Evolutionary conservation across 2,888 invertebrate species (phyloP), one percentile per base, ranked within the genome.

Genomic region (Cremastobaeus sp.): DNA sequence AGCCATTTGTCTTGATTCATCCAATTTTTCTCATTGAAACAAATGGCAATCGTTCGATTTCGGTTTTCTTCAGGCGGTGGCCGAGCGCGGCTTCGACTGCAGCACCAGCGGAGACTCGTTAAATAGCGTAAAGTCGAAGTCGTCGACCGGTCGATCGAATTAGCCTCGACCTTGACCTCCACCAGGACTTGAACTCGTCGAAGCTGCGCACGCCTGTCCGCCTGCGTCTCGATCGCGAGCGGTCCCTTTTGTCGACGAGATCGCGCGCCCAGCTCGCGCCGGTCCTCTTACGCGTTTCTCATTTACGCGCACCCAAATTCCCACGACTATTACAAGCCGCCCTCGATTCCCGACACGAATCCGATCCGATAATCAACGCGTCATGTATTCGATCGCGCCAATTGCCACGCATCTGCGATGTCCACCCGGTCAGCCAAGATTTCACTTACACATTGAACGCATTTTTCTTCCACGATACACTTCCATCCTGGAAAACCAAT

Each of bases 111-210:
- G 59, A 20, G 12, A 52, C 65, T 73, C 72, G 65, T 72, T 73
- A 66, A 73, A 76, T 68, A 64, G 73, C 60, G 68, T 65, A 74
- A 74, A 75, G 75, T 76, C 76, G 74, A 78, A 74, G 78, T 78
- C 78, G 76, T 75, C 78, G 78, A 78, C 78, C 78, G 78, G 75
- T 76, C 76, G 76, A 76, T 78, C 76, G 74, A 78, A 75, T 78
- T 78, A 66, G 76, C 74, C 70, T 45, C 74, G 75, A 74, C 81
- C 81, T 81, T 81, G 81, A 81, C 81, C 81, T 74, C 76, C 76
- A 71, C 77, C 76, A 73, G 54, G 69, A 74, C 74, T 69, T 74
- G 74, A 74, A 74, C 74, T 68, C 73, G 55, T 65, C 69, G 64
- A 59, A 43, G 69, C 69, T 69, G 74, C 74, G 74, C 74, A 68